A percentile compares a stretch with the other conserved stretches of the same genome.
Evolutionary conservation across 2,113 vertebrate species (phyloP).

Genomic region (Oreochromis tanganicae): DNA sequence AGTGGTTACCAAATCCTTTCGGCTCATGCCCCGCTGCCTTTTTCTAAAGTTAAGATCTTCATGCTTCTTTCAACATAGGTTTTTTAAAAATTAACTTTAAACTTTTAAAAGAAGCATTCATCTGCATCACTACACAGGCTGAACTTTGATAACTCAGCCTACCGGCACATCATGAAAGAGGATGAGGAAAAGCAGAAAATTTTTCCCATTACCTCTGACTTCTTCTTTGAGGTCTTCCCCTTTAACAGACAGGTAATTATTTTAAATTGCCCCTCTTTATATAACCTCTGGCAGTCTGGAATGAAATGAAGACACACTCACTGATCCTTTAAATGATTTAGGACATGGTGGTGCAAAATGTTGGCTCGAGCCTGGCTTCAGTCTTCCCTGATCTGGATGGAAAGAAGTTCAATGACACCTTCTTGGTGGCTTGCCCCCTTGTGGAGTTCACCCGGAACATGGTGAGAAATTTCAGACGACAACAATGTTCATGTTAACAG

Average conservation of each 20-base stretch:
- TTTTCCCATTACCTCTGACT: slow-evolving; percentile 73
- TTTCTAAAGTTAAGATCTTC: background rate
- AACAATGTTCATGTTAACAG: background rate
- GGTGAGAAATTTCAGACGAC: slow-evolving; percentile 12
- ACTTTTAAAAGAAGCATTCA: background rate
- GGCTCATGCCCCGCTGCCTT: background rate
- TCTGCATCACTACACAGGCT: slow-evolving; percentile 42
- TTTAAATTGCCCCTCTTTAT: background rate
- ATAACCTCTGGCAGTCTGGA: background rate
- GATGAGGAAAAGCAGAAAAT: slow-evolving; percentile 75
- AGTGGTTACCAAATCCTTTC: background rate
- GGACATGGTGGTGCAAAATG: slow-evolving; percentile 77
- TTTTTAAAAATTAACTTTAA: background rate
- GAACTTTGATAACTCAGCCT: slow-evolving; percentile 78
- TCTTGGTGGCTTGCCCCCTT: slow-evolving; percentile 70
- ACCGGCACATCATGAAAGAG: slow-evolving; percentile 75
- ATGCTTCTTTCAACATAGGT: background rate
- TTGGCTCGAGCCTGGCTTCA: slow-evolving; percentile 70
- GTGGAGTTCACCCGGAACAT: slow-evolving; percentile 79
- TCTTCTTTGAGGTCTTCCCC: slow-evolving; percentile 77
- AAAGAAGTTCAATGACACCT: slow-evolving; percentile 74
- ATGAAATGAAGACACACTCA: background rate
- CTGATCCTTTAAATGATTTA: background rate
- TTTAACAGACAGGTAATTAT: slow-evolving; percentile 74
- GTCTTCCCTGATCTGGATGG: slow-evolving; percentile 76